Evolutionary conservation across 2,113 vertebrate genomes (phyloP).

Genomic region (Panthera uncia): DNA sequence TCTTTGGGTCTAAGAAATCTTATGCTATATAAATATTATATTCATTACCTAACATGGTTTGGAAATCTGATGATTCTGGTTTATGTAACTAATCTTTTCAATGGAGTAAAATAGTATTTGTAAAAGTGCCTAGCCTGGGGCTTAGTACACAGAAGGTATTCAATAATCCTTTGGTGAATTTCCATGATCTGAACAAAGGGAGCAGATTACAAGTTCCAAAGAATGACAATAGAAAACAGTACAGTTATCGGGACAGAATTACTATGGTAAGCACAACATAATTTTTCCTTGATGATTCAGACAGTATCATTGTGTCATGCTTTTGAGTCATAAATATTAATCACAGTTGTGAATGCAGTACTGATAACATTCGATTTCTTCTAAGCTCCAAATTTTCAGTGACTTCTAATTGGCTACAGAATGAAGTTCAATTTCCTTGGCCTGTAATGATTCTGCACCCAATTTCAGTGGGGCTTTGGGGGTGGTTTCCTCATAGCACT

Average conservation of each 20-base stretch:
- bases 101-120: constrained; percentile 7
- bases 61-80: constrained; percentile 38
- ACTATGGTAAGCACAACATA: background rate
- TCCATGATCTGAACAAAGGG: background rate
- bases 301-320: background rate
- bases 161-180: background rate
- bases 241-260: background rate
- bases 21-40: constrained; percentile 21
- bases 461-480: background rate
- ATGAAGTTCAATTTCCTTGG: background rate
- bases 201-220: background rate
- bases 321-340: background rate
- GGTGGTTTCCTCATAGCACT: background rate
- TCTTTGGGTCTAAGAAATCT: background rate
- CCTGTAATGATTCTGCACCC: background rate
- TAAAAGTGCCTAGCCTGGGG: background rate
- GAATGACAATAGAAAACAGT: background rate
- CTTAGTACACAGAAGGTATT: background rate
- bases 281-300: background rate
- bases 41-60: background rate
- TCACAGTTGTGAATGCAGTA: background rate
- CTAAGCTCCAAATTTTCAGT: background rate
- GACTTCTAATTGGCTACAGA: background rate
- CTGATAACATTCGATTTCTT: background rate
- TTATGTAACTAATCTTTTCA: constrained; percentile 37